Evolutionary conservation across 2,797 vertebrate genomes (phyloP), one percentile per base, ranked within the genome.

Genomic region (Tapera naevia): DNA sequence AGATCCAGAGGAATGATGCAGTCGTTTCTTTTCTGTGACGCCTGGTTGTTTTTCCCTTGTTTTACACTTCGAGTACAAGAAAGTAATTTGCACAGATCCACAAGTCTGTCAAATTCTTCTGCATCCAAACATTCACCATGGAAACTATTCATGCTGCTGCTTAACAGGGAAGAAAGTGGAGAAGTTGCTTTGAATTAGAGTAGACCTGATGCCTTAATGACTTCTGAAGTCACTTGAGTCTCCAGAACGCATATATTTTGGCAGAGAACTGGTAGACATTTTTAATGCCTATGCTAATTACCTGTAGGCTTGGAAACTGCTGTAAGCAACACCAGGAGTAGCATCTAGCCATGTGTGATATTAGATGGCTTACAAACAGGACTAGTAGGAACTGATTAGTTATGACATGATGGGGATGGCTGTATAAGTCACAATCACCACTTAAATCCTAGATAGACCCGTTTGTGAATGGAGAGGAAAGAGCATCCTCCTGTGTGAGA

Each of bases 391-490:
- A 37, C 60, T 14, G 8, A 23, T 83, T 30, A 33, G 45, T 6
- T 30, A 3, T 85, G 28, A 11, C 1, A 1, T 61, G 64, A 4
- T 30, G 37, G 0, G 0, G 8, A 39, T 0, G 3, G 3, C n/a
- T 45, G 3, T 12, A 8, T 6, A 24, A 70, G 35, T 28, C 4
- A 7, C 0, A 2, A 32, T 45, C 58, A 33, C 45, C 43, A 6
- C 17, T 51, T 3, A 16, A 72, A 41, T 56, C 30, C 66, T 32
- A 39, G 2, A 1, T 1, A 30, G 39, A 50, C 9, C 10, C 23
- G 11, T 61, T 37, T 45, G 58, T 51, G 51, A 37, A 32, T 4
- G 27, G 33, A 61, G 46, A 80, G 60, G 64, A 82, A 66, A 56
- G 13, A 33, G 21, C 0, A 0, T 43, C 74, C 35, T 46, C 16